Evolutionary conservation across 2,113 vertebrate genomes (phyloP), one percentile per base, ranked within the genome.

Genomic region (Mugil cephalus): DNA sequence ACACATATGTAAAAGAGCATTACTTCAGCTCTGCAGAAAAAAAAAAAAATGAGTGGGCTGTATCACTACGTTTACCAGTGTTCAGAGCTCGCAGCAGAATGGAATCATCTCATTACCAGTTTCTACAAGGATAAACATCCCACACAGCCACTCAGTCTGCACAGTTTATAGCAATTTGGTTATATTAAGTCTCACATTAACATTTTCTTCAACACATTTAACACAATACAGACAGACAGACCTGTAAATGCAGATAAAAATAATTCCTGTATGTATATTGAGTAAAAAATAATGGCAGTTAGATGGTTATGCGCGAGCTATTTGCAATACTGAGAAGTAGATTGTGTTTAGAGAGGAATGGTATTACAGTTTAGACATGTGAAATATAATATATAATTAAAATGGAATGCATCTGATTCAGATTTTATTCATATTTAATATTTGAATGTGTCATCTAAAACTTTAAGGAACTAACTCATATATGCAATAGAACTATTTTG

Each of bases 31-130:
- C 73, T 75, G 48, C 79, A 70, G 87, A 86, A 71, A 79, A 53
- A 69, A 73, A 30, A 30, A 63, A 46, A 74, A 76, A 58, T 21
- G 85, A 82, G 87, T 89, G 87, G 89, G 88, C 71, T 76, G 85
- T 40, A 84, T 90, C 87, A 88, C 90, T 91, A 91, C 74, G 39
- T 87, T 91, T 80, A 83, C 58, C 84, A 81, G 78, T 85, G 81
- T 88, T 88, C 81, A 85, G 88, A 86, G 90, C 88, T 87, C 43
- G 77, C 69, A 88, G 89, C 91, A 88, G 83, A 88, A 90, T 74
- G 82, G 77, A 91, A 86, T 91, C 89, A 87, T 87, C 89, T 91
- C 91, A 92, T 94, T 94, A 93, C 82, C 83, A 88, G 75, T 83
- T 84, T 87, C 86, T 87, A 87, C 87, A 81, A 83, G 91, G 90